Base-by-base conservation (phyloP, 1,140 invertebrate genomes). In the Probaryconus sp. region DNA sequence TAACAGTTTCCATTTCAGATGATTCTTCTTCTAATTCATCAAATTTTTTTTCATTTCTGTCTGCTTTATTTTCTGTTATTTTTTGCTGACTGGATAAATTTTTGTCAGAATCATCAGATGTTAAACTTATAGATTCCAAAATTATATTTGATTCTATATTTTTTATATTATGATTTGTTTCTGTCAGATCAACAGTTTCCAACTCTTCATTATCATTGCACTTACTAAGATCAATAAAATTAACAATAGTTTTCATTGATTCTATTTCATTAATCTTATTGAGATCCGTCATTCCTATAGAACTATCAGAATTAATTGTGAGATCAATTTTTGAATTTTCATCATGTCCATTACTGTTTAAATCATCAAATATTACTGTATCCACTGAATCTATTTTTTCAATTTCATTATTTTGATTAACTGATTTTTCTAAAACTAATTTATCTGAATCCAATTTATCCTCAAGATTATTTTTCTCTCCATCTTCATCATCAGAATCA, bases 401-500 rank as follows among this genome's bases (percentile, higher is more conserved):
- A n/a, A n/a, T n/a, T n/a, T n/a, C n/a, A n/a, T n/a, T n/a, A n/a
- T n/a, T n/a, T n/a, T n/a, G n/a, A n/a, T n/a, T n/a, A n/a, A n/a
- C 40, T 56, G 5, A 9, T 20, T 48, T 50, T 69, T 69, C 47
- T 45, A 45, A 14, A 40, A 30, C 20, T 48, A 20, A n/a, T 38
- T 65, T 20, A 1, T 48, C 38, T 24, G 7, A 17, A 37, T 48
- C 20, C 21, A 11, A 33, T 48, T 65, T 13, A 53, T 75, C 24
- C 9, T 51, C 18, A 50, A n/a, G n/a, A n/a, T 61, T 24, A 1
- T 31, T 37, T n/a, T 63, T 55, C 14, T 87, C 85, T 18, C 82
- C 80, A 37, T 86, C 84, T 4, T 85, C 87, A 60, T 87, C 85
- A 3, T 83, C 84, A 5, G 85, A 87, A 42, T 85, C 81, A 16